Evolutionary conservation across 1,140 invertebrate genomes (phyloP).

Genomic region (Phymorhynchus buccinoides): DNA sequence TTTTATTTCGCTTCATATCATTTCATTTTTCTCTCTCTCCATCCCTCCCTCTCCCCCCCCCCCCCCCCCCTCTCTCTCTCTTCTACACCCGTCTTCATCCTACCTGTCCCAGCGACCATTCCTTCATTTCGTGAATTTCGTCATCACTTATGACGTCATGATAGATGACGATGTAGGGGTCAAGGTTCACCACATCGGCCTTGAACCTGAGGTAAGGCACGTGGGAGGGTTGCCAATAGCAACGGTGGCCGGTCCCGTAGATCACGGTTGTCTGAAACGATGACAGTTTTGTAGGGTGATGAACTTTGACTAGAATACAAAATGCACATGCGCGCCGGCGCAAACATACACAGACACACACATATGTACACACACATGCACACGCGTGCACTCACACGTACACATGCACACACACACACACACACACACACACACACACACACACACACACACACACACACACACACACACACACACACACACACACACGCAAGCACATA

Average conservation of each 20-base stretch:
- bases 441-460: constrained; percentile 25
- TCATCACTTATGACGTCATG: constrained; percentile 43
- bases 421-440: constrained; percentile 10
- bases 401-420: constrained; percentile 17
- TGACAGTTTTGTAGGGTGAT: too few relatives aligned
- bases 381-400: neutral
- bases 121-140: constrained; percentile 39
- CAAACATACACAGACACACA: neutral
- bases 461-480: constrained; percentile 22
- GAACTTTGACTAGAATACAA: neutral
- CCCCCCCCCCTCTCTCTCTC: neutral
- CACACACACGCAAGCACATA: constrained; percentile 1
- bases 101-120: constrained; percentile 18
- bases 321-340: neutral
- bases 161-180: constrained; percentile 33
- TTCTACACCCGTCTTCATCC: neutral
- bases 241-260: constrained; percentile 7
- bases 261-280: constrained; percentile 14
- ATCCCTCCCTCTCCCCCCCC: too few relatives aligned
- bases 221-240: constrained; percentile 17
- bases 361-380: neutral
- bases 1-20: neutral
- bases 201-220: constrained; percentile 36
- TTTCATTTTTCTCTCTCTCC: too few relatives aligned
- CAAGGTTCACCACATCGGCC: constrained; percentile 36